These are phyloP conservation scores for Bembecia ichneumoniformis DNA, from an alignment of 2,888 invertebrate species.

Conservation along the genomic window DNA sequence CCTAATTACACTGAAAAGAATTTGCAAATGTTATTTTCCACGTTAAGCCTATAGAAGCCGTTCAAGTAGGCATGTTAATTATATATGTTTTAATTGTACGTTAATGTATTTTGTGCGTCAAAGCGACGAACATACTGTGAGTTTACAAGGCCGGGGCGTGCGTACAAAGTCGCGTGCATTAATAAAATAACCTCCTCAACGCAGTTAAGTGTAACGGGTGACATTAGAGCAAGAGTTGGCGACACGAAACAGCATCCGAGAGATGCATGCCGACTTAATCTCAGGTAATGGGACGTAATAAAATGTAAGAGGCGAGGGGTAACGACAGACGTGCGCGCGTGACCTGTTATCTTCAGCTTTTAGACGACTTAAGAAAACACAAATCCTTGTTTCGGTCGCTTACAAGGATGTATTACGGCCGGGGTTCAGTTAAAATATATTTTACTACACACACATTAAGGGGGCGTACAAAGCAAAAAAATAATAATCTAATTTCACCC, in stretches of 20 bases:
- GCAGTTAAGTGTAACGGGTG: slow-evolving; percentile 30
- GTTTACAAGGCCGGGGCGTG: slow-evolving; percentile 24
- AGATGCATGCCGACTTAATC: slow-evolving; percentile 60
- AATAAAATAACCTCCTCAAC: slow-evolving; percentile 30
- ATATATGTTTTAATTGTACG: slow-evolving; percentile 15
- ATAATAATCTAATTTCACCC: no score
- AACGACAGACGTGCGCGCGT: slow-evolving; percentile 65
- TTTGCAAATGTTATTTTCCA: not conserved
- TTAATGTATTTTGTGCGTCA: slow-evolving; percentile 31
- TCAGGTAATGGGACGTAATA: slow-evolving; percentile 63
- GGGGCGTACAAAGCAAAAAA: not conserved
- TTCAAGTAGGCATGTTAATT: slow-evolving; percentile 7
- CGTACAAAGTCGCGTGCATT: slow-evolving; percentile 13
- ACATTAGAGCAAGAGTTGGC: slow-evolving; percentile 34
- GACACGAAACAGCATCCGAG: slow-evolving; percentile 50
- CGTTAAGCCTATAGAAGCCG: slow-evolving; percentile 1
- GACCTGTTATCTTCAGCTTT: slow-evolving; percentile 54
- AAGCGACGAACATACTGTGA: slow-evolving; percentile 14
- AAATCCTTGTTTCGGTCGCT: slow-evolving; percentile 13
- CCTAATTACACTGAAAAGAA: no score
- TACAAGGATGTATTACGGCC: slow-evolving; percentile 13
- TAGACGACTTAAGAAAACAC: slow-evolving; percentile 18
- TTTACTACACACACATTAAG: slow-evolving; percentile 4
- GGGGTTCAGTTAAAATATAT: slow-evolving; percentile 10
- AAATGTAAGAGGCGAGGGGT: slow-evolving; percentile 63